Evolutionary conservation across 2,888 invertebrate species (phyloP).

Genomic region (Thyatira batis): DNA sequence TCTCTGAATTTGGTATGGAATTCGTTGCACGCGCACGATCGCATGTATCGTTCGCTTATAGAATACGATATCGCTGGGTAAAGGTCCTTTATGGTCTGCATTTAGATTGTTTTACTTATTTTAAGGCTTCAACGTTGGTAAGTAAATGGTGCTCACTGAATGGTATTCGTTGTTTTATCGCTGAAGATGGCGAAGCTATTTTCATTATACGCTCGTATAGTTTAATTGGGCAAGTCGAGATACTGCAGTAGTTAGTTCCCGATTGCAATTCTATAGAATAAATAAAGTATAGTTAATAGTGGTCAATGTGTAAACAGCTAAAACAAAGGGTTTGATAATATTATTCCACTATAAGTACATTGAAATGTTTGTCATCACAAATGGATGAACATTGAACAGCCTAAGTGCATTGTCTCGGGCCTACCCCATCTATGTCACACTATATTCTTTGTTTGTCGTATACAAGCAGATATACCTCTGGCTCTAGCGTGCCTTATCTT

Average conservation of each 20-base stretch:
- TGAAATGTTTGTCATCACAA: too few species aligned
- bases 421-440: not conserved
- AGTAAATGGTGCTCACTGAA: constrained; percentile 35
- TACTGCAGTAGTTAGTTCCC: too few species aligned
- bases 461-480: not conserved
- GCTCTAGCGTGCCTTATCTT: not conserved
- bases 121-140: constrained; percentile 49
- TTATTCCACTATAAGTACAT: too few species aligned
- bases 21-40: constrained; percentile 61
- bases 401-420: not conserved
- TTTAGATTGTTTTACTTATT: constrained; percentile 67
- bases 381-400: not conserved
- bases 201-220: not conserved
- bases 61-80: constrained; percentile 62
- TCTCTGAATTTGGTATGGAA: constrained; percentile 53
- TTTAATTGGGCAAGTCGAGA: not conserved
- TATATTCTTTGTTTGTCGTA: not conserved
- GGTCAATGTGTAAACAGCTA: too few species aligned
- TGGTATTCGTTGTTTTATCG: constrained; percentile 19
- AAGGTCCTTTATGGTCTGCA: constrained; percentile 61
- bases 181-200: not conserved
- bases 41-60: constrained; percentile 57
- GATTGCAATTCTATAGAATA: too few species aligned
- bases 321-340: too few species aligned
- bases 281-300: too few species aligned